phyloP scores from a whole-genome alignment of 2,113 vertebrate species.

The Datnioides undecimradiatus region DNA sequence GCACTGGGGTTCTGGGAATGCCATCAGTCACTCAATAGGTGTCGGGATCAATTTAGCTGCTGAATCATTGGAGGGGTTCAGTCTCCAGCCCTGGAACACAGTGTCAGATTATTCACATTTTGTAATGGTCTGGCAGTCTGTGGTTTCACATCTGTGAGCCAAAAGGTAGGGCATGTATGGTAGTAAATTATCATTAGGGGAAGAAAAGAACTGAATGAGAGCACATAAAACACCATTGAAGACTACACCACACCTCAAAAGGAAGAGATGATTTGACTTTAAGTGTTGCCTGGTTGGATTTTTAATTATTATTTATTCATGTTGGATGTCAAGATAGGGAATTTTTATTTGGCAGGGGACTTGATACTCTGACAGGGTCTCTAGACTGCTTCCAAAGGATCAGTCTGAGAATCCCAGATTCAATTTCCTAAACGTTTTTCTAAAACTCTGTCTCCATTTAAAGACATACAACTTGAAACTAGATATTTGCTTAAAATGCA shows the following conservation, averaged over 20 bases:
- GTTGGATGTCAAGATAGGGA: neutral
- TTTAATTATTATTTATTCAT: neutral
- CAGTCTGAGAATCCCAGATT: neutral
- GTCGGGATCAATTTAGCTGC: conserved; percentile 80
- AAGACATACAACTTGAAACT: neutral
- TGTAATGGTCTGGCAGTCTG: conserved; percentile 58
- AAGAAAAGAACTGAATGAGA: conserved; percentile 39
- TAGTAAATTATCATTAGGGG: conserved; percentile 53
- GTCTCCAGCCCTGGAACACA: conserved; percentile 39
- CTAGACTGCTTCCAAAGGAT: neutral
- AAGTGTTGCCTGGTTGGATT: neutral
- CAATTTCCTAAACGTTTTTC: neutral
- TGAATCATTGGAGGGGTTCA: conserved; percentile 68
- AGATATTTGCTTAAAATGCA: neutral
- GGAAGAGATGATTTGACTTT: neutral
- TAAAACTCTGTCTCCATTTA: neutral
- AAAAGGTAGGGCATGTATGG: conserved; percentile 50
- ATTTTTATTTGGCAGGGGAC: neutral
- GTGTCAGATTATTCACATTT: conserved; percentile 81
- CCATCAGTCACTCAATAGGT: conserved; percentile 81
- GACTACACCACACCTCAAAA: neutral
- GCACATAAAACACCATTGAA: neutral
- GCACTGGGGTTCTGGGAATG: conserved; percentile 75
- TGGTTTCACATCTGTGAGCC: conserved; percentile 65
- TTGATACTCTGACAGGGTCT: neutral